These are phyloP conservation scores for Hyperoplus lanceolatus DNA, from an alignment of 2,797 vertebrate genomes.

Conservation along the genomic window DNA sequence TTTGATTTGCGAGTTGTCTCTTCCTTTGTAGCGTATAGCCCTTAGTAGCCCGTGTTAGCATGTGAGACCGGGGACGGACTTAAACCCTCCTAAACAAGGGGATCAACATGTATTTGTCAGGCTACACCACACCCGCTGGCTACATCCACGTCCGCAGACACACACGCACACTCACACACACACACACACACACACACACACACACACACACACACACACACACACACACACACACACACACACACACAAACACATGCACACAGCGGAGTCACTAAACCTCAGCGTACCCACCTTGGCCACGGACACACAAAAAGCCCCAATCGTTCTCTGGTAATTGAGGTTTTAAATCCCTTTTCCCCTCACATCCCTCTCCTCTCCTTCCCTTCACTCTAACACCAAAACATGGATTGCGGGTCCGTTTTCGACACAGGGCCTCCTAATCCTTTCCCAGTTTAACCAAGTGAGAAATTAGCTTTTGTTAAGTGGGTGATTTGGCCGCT, in stretches of 20 bases:
- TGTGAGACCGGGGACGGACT: conserved; percentile 73
- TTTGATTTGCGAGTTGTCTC: conserved; percentile 36
- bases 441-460: conserved; percentile 85
- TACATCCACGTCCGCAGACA: conserved; percentile 56
- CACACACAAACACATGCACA: not conserved
- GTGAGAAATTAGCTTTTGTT: conserved; percentile 89
- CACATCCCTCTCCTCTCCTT: conserved; percentile 72
- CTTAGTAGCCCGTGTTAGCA: conserved; percentile 39
- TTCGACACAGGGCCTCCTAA: conserved; percentile 77
- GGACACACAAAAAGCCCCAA: conserved; percentile 76
- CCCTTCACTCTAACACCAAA: conserved; percentile 25
- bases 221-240: conserved; percentile 1
- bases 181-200: not conserved
- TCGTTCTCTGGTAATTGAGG: conserved; percentile 81
- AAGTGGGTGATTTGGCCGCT: conserved; percentile 83
- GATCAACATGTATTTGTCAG: conserved; percentile 86
- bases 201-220: conserved; percentile 15
- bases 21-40: conserved; percentile 32
- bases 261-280: conserved; percentile 69
- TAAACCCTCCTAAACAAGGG: conserved; percentile 85
- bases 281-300: conserved; percentile 68
- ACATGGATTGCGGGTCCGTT: conserved; percentile 72
- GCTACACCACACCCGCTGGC: conserved; percentile 64
- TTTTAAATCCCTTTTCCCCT: conserved; percentile 79
- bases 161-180: conserved; percentile 14